phyloP scores from a whole-genome alignment of 92 coral and sea anemone species.

The Epizoanthus illoricatus region DNA sequence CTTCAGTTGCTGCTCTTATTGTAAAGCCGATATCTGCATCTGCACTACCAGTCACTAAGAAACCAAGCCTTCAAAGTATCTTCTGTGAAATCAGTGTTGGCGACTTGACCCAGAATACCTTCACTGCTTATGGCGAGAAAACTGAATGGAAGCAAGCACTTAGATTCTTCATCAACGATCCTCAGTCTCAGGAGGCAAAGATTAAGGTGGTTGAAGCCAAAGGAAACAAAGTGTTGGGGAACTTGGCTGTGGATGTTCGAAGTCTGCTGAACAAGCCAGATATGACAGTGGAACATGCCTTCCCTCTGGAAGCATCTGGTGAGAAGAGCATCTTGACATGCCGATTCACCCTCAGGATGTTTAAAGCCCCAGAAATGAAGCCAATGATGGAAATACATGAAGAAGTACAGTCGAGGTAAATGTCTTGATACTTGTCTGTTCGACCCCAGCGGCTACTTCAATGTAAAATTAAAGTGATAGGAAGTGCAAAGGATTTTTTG shows the following conservation, averaged over 20 bases:
- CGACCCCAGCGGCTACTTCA: too few species aligned
- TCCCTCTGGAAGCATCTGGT: constrained; percentile 74
- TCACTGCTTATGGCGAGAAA: constrained; percentile 80
- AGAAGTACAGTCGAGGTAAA: constrained; percentile 26
- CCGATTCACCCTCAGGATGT: constrained; percentile 77
- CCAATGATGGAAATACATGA: background rate
- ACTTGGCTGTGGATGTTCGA: constrained; percentile 58
- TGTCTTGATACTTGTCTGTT: background rate
- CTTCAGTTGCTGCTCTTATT: constrained; percentile 81
- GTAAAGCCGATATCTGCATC: constrained; percentile 80
- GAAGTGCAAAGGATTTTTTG: too few species aligned
- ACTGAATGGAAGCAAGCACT: constrained; percentile 92
- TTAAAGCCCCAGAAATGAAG: constrained; percentile 61
- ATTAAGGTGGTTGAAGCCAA: constrained; percentile 87
- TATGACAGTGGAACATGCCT: constrained; percentile 65
- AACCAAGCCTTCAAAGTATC: constrained; percentile 71
- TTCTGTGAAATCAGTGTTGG: constrained; percentile 87
- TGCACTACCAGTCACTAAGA: constrained; percentile 66
- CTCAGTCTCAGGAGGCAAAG: constrained; percentile 66
- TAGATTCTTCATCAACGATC: constrained; percentile 81
- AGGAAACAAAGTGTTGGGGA: constrained; percentile 75
- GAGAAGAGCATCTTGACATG: constrained; percentile 86
- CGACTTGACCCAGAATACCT: constrained; percentile 73
- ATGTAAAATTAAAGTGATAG: too few species aligned
- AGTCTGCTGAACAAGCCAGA: constrained; percentile 66